These are phyloP conservation scores for Drosophila borborema DNA, from an alignment of 2,888 invertebrate species.

Conservation along the genomic window DNA sequence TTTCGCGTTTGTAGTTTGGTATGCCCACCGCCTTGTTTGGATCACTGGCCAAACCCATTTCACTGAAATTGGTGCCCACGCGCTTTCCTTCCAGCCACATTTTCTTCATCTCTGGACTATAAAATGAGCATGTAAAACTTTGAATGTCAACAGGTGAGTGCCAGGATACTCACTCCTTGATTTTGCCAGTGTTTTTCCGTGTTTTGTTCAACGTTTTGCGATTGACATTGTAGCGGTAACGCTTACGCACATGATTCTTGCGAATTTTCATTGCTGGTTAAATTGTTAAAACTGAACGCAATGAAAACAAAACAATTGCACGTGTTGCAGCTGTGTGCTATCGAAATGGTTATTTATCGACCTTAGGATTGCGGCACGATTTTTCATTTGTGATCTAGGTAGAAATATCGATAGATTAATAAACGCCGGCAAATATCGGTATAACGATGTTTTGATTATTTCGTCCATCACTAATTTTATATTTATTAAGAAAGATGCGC, in stretches of 20 bases:
- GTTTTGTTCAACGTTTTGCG: slow-evolving; percentile 90
- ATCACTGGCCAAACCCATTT: slow-evolving; percentile 94
- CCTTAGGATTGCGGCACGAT: background rate
- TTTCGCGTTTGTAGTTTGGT: slow-evolving; percentile 88
- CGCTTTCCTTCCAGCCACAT: slow-evolving; percentile 92
- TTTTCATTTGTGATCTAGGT: background rate
- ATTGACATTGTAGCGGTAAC: slow-evolving; percentile 90
- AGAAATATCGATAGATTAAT: background rate
- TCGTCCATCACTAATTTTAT: slow-evolving; percentile 11
- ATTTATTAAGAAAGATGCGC: slow-evolving; percentile 74
- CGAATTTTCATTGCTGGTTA: slow-evolving; percentile 86
- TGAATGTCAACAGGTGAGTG: background rate
- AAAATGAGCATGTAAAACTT: background rate
- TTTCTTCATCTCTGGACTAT: slow-evolving; percentile 89
- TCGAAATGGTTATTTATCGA: slow-evolving; percentile 32
- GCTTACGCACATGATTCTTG: slow-evolving; percentile 88
- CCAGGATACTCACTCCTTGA: slow-evolving; percentile 88
- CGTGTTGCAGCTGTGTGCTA: slow-evolving; percentile 63
- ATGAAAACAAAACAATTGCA: slow-evolving; percentile 70
- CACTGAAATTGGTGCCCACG: slow-evolving; percentile 89
- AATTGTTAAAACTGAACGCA: slow-evolving; percentile 4
- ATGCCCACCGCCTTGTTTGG: slow-evolving; percentile 91
- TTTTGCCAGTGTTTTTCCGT: slow-evolving; percentile 88
- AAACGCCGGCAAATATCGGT: slow-evolving; percentile 28
- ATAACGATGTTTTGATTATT: background rate